These are phyloP conservation scores for Palaemon carinicauda DNA, from an alignment of 1,140 invertebrate genomes.

Conservation along the genomic window DNA sequence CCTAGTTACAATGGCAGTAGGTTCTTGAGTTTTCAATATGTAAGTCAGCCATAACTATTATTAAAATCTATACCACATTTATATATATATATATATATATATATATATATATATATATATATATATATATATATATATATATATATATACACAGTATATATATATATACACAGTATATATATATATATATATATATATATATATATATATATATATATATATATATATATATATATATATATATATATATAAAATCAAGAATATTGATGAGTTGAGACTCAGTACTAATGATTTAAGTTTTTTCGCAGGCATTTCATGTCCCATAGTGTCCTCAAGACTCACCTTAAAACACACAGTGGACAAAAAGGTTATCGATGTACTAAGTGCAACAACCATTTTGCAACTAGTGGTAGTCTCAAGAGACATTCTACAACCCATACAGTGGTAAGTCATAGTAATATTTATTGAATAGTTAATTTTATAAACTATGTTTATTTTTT, in stretches of 20 bases:
- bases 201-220: too few species aligned
- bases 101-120: too few species aligned
- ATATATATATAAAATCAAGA: too few species aligned
- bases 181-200: too few species aligned
- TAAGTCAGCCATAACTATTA: neutral
- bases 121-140: too few species aligned
- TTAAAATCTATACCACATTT: neutral
- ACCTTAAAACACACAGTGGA: slow-evolving; percentile 71
- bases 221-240: too few species aligned
- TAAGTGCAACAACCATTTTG: slow-evolving; percentile 69
- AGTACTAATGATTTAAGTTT: slow-evolving; percentile 23
- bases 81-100: too few species aligned
- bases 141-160: too few species aligned
- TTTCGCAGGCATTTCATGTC: slow-evolving; percentile 69
- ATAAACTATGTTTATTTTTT: neutral
- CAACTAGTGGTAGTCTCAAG: slow-evolving; percentile 73
- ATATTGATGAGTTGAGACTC: neutral
- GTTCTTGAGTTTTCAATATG: too few species aligned
- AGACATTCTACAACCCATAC: slow-evolving; percentile 74
- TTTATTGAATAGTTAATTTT: neutral
- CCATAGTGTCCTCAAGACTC: slow-evolving; percentile 73
- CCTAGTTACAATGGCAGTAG: too few species aligned
- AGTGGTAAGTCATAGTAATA: slow-evolving; percentile 1
- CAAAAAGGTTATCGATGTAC: slow-evolving; percentile 66
- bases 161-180: too few species aligned